Conservation (phyloP, 2,888 invertebrate species). For the Nemoura dubitans region DNA sequence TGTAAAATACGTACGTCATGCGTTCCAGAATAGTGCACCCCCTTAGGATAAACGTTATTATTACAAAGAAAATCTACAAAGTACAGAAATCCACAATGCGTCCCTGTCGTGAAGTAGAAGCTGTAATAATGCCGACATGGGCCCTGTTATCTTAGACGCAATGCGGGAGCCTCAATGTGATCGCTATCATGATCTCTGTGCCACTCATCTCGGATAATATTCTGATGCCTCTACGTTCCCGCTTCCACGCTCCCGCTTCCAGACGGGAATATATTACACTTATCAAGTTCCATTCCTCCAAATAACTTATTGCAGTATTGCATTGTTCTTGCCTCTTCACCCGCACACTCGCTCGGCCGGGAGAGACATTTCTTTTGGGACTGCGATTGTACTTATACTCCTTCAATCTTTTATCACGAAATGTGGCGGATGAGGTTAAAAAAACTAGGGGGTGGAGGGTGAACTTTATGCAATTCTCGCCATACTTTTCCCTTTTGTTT, state of each 20-base stretch:
- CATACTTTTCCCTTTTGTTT: conserved; percentile 39
- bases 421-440: background rate
- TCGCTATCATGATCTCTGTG: background rate
- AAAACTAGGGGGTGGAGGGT: conserved; percentile 16
- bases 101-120: background rate
- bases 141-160: background rate
- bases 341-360: background rate
- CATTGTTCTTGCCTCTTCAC: background rate
- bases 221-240: background rate
- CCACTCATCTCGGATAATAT: background rate
- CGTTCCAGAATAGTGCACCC: background rate
- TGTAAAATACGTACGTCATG: background rate
- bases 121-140: background rate
- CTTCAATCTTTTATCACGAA: conserved; percentile 35
- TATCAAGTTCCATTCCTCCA: conserved; percentile 9
- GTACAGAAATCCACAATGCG: background rate
- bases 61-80: background rate
- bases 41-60: background rate
- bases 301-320: background rate
- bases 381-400: conserved; percentile 3
- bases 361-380: conserved; percentile 8
- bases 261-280: background rate
- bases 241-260: background rate
- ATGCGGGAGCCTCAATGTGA: background rate
- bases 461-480: conserved; percentile 42